phyloP scores from a whole-genome alignment of 2,888 invertebrate species.

The Eupithecia subumbrata region DNA sequence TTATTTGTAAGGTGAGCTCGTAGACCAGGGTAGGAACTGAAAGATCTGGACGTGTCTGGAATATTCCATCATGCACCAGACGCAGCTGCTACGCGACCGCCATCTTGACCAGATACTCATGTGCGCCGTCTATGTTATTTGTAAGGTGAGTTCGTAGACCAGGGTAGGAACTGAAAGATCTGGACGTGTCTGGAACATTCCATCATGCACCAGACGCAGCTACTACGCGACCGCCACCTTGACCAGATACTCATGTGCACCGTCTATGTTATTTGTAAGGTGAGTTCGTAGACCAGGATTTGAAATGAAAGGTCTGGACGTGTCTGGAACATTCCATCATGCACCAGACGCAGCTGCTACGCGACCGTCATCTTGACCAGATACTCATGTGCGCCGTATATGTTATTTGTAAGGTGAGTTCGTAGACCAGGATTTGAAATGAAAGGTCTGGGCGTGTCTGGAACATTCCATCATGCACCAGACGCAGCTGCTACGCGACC shows the following conservation, averaged over 20 bases:
- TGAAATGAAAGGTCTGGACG: too few relatives aligned
- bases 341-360: constrained; percentile 93
- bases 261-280: constrained; percentile 96
- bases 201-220: constrained; percentile 90
- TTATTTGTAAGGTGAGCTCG: constrained; percentile 89
- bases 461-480: too few relatives aligned
- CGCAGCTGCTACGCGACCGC: constrained; percentile 93
- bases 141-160: constrained; percentile 81
- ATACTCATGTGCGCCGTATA: constrained; percentile 99
- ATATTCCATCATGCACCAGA: constrained; percentile 92
- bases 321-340: too few relatives aligned
- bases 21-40: constrained; percentile 69
- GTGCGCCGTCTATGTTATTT: constrained; percentile 98
- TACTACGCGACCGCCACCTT: constrained; percentile 97
- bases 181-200: constrained; percentile 98
- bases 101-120: constrained; percentile 95
- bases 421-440: too few relatives aligned
- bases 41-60: constrained; percentile 99
- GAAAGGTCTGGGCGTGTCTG: too few relatives aligned
- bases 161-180: constrained; percentile 87
- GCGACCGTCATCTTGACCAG: constrained; percentile 98
- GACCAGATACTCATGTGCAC: constrained; percentile 99
- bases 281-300: constrained; percentile 70
- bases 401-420: constrained; percentile 92
- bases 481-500: too few relatives aligned